These are phyloP conservation scores for Verasper variegatus DNA, from an alignment of 2,113 vertebrate genomes.

Conservation along the genomic window DNA sequence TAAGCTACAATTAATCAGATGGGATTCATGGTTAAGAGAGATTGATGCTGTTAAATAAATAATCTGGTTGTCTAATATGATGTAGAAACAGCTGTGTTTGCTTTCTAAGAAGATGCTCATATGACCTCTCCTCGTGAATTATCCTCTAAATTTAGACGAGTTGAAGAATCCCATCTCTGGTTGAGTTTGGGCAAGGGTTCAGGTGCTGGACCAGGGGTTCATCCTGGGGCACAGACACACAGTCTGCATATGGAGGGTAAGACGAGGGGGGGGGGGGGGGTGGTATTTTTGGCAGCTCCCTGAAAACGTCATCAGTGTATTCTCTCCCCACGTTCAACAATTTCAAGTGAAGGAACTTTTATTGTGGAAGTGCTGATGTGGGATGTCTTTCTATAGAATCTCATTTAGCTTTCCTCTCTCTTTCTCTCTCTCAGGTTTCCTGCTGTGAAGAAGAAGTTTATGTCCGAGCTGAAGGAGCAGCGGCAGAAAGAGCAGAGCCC, in stretches of 20 bases:
- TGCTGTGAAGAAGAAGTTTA: constrained; percentile 95
- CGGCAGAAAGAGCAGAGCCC: constrained; percentile 96
- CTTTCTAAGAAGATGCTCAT: constrained; percentile 21
- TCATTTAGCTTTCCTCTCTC: constrained; percentile 10
- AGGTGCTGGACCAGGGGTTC: constrained; percentile 50
- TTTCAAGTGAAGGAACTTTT: constrained; percentile 9
- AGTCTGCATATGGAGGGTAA: constrained; percentile 26
- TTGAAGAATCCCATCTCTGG: constrained; percentile 66
- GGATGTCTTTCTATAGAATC: constrained; percentile 38
- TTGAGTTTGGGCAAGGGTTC: constrained; percentile 58
- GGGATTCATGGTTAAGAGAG: background rate
- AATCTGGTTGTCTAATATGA: too few species aligned
- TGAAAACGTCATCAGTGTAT: constrained; percentile 20
- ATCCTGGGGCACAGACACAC: constrained; percentile 33
- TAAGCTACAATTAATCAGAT: constrained; percentile 3
- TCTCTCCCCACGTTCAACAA: constrained; percentile 4
- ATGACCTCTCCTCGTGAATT: constrained; percentile 60
- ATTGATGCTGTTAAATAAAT: background rate
- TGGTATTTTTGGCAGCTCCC: constrained; percentile 38
- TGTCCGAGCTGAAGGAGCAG: constrained; percentile 94
- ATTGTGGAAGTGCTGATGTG: constrained; percentile 45
- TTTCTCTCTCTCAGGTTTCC: constrained; percentile 66
- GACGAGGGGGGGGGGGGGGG: constrained; percentile 6
- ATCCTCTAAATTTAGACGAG: constrained; percentile 66
- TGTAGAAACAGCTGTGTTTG: constrained; percentile 22